Base-by-base conservation (phyloP, 2,113 vertebrate genomes). In the Microcebus lehilahytsara region DNA sequence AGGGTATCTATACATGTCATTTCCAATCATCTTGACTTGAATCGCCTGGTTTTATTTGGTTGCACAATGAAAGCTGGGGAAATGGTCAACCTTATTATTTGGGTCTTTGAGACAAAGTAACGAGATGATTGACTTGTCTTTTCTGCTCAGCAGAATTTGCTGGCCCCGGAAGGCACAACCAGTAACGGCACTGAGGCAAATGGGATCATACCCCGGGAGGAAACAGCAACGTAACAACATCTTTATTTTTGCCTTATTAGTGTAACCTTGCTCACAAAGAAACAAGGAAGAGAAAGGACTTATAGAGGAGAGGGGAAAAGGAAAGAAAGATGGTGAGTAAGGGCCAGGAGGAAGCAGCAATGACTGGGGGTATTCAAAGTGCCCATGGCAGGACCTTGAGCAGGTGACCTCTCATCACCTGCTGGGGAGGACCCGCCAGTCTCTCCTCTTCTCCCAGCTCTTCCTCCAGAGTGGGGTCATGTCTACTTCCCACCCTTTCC, bases 1-100 rank as follows among this genome's bases (percentile, higher is more conserved):
- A 27, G 23, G 25, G 14, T 25, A 30, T 83, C 79, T 79, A 49
- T 95, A 64, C 58, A 53, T 72, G 89, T 72, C 83, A 72, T 85
- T 97, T 97, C 81, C 72, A 89, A 34, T 81, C 78, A 77, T 93
- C 75, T 95, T 83, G 91, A 95, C 67, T 95, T 81, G 94, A 93
- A 72, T 89, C 4, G 37, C 67, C n/a, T 85, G 40, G 34, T 96
- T 89, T 96, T 81, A 66, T 93, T 95, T 51, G 23, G 53, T 74
- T 11, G 51, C 58, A 94, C 81, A 93, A 32, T 80, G 56, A 69
- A 93, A 84, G 32, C 40, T 11, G 66, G 71, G 64, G 75, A 16
- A 92, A 66, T 16, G 25, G 20, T 83, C n/a, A n/a, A 58, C 75
- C 56, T 84, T 93, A 78, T 69, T 86, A 42, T 66, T 86, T 91